These are phyloP conservation scores for Microctenopoma lineatum DNA, from an alignment of 2,797 vertebrate genomes.

Conservation along the genomic window DNA sequence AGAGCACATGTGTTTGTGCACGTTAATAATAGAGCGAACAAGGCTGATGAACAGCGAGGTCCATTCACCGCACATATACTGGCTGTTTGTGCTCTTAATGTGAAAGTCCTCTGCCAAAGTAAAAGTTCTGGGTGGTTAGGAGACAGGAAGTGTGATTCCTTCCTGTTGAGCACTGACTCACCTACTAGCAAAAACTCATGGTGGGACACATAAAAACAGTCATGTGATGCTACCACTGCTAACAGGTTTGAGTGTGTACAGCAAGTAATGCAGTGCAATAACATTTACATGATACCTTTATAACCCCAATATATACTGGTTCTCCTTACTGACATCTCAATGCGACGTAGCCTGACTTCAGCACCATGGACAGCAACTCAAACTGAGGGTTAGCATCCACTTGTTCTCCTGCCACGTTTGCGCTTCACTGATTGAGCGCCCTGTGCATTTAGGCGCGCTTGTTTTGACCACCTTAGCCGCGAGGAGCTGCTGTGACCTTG, in stretches of 20 bases:
- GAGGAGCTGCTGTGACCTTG: neutral
- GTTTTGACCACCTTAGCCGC: neutral
- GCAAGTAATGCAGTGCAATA: neutral
- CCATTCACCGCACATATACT: no score
- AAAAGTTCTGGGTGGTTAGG: neutral
- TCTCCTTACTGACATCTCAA: slow-evolving; percentile 19
- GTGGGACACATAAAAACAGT: neutral
- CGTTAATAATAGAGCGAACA: no score
- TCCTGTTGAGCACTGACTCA: slow-evolving; percentile 24
- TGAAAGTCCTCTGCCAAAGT: no score
- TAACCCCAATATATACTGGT: neutral
- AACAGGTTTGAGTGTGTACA: slow-evolving; percentile 14
- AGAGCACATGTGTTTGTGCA: no score
- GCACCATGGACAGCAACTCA: slow-evolving; percentile 67
- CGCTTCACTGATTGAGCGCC: slow-evolving; percentile 2
- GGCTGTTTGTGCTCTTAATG: no score
- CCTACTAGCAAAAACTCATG: slow-evolving; percentile 11
- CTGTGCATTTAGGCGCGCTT: neutral
- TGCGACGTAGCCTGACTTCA: slow-evolving; percentile 51
- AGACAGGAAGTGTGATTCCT: slow-evolving; percentile 19
- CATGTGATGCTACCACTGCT: slow-evolving; percentile 10
- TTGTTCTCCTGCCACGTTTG: neutral
- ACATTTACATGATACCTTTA: no score
- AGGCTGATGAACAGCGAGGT: no score
- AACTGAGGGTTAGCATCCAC: slow-evolving; percentile 1